Evolutionary conservation across 1,140 invertebrate species (phyloP), one percentile per base, ranked within the genome.

Genomic region (Panagrolaimus sp.): DNA sequence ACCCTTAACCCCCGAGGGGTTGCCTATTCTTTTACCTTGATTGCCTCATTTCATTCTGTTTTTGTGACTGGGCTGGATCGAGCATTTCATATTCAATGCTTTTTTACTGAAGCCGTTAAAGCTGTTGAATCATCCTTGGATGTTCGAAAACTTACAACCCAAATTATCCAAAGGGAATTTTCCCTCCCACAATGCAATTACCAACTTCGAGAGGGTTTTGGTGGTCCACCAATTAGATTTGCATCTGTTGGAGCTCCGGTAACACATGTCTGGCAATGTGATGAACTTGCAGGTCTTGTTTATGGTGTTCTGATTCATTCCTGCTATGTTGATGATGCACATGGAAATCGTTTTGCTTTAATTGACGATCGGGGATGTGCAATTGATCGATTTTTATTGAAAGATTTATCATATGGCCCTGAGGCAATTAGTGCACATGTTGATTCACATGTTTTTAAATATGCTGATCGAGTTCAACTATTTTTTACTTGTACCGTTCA

Each of bases 401-500:
- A 68, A 12, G 75, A 83, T 46, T 71, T 82, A 44, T 46, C 69
- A 17, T 82, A 82, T 64, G 80, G 83, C 44, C 62, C 65, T 1
- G 32, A 26, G 7, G 43, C 55, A 9, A 68, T 83, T 6, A 67
- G 63, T 26, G 79, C 79, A 21, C 76, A 71, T 68, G 72, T 76
- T 1, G 68, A 82, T 65, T 66, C 80, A 15, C 77, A 79, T 64
- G 80, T 81, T 10, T 81, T 82, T 68, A 83, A 83, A n/a, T 82
- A 82, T 66, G 82, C 80, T 10, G 80, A 82, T 67, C 75, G 78
- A n/a, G 73, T 82, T 21, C 82, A 83, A 65, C 73, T 82, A n/a
- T 82, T 78, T 64, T 82, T 82, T 63, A 82, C 80, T 1, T 82
- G 80, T 26, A 77, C 77, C 7, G 73, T 82, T 21, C 81, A 83